Evolutionary conservation across 2,113 vertebrate genomes (phyloP), one percentile per base, ranked within the genome.

Genomic region (Chascanopsetta lugubris): DNA sequence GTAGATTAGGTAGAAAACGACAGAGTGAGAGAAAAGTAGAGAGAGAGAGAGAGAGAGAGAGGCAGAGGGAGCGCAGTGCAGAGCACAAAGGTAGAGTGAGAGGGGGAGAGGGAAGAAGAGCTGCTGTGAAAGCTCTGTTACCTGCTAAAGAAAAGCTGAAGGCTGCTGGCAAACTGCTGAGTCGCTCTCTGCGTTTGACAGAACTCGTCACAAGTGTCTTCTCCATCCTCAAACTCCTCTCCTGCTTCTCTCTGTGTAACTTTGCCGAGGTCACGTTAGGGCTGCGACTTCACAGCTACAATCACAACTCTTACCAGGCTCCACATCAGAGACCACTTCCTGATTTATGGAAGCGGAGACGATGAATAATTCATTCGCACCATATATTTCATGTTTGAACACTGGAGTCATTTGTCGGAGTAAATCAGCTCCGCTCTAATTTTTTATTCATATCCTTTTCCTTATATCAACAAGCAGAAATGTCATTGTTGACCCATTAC

Each of bases 91-190:
- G 22, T 3, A 4, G 20, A 43, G 71, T n/a, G 26, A 42, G 1
- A 29, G 53, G 25, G 51, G 0, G 18, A 42, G 40, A 25, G 56
- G 15, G 21, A 53, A 36, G 65, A 24, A 21, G 49, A 40, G 72
- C 48, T 47, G 57, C 75, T 8, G 55, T 49, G 68, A 69, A 26
- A 2, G 27, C 68, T 46, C 55, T 7, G 20, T 45, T 71, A 50
- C 36, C 55, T 9, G 20, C 55, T 60, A 18, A 62, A 53, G 61
- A 21, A 40, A 72, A 74, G 69, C 74, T 29, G 6, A 57, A 73
- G 73, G 69, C 62, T 27, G 70, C 68, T 55, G 62, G 24, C 22
- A 74, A 83, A 82, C 43, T 80, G 80, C 78, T 85, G 87, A 85
- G 71, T 77, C 17, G 75, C 75, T n/a, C 1, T 21, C 68, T 61